Evolutionary conservation across 2,888 invertebrate species (phyloP).

Genomic region (Orthonevra nobilis): DNA sequence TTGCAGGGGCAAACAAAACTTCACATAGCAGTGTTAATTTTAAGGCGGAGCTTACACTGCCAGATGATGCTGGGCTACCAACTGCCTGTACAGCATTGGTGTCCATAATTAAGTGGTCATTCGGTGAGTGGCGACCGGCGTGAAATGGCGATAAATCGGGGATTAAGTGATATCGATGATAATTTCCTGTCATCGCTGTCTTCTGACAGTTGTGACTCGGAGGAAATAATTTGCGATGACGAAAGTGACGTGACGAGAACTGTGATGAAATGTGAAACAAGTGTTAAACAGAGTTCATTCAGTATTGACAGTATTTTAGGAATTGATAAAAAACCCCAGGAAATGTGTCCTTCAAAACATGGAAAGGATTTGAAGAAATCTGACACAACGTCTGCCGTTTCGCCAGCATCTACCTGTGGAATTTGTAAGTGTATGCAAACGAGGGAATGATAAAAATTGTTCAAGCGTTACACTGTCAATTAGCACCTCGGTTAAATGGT

Average conservation of each 20-base stretch:
- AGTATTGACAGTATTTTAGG: slow-evolving; percentile 75
- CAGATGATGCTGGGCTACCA: slow-evolving; percentile 20
- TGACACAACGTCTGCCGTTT: slow-evolving; percentile 58
- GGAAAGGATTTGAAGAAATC: slow-evolving; percentile 24
- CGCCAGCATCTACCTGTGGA: slow-evolving; percentile 69
- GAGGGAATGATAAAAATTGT: slow-evolving; percentile 6
- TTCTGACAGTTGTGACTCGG: slow-evolving; percentile 66
- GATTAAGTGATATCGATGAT: slow-evolving; percentile 43
- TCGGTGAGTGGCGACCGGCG: slow-evolving; percentile 45
- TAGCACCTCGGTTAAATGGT: slow-evolving; percentile 51
- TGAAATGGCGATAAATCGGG: slow-evolving; percentile 53
- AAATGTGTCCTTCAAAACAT: not conserved
- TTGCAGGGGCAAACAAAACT: slow-evolving; percentile 31
- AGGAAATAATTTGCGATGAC: slow-evolving; percentile 72
- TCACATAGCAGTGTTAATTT: slow-evolving; percentile 71
- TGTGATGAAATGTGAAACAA: slow-evolving; percentile 42
- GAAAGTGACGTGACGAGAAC: slow-evolving; percentile 44
- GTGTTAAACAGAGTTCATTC: slow-evolving; percentile 71
- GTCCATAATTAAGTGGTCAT: slow-evolving; percentile 62
- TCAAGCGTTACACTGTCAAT: slow-evolving; percentile 37
- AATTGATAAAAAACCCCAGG: slow-evolving; percentile 57
- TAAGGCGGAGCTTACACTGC: slow-evolving; percentile 73
- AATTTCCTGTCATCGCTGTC: slow-evolving; percentile 51
- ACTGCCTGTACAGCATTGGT: slow-evolving; percentile 1
- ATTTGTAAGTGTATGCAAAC: slow-evolving; percentile 69